Percentiles rank a stretch among this genome's conserved stretches.
Conservation (phyloP, 2,888 invertebrate genomes). For the Argyresthia goedartella region DNA sequence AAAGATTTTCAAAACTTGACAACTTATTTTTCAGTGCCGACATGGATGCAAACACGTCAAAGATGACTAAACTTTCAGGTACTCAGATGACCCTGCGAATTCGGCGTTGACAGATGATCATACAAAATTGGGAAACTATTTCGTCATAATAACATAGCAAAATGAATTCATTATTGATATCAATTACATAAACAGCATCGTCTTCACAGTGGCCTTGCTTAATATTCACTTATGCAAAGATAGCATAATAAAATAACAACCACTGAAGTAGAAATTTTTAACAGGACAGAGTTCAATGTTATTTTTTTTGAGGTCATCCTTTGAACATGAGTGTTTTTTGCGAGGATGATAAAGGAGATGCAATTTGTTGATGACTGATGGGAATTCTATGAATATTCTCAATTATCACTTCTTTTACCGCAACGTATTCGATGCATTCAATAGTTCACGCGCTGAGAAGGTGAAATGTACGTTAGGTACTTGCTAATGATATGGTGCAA, state of each 20-base stretch:
- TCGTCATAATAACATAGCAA: neutral
- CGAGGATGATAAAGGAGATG: neutral
- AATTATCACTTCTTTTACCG: too few species aligned
- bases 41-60: too few species aligned
- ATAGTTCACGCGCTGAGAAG: too few species aligned
- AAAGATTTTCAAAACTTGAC: too few species aligned
- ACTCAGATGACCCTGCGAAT: neutral
- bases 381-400: too few species aligned
- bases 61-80: neutral
- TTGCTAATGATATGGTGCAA: too few species aligned
- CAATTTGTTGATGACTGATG: too few species aligned
- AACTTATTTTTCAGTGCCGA: too few species aligned
- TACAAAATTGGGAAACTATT: neutral
- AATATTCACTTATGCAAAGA: slow-evolving; percentile 43
- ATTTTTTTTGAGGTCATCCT: slow-evolving; percentile 10
- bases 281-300: slow-evolving; percentile 28
- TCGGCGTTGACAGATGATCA: neutral
- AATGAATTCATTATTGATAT: neutral
- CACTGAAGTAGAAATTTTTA: slow-evolving; percentile 19
- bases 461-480: too few species aligned
- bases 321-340: neutral
- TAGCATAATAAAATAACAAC: slow-evolving; percentile 20
- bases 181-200: slow-evolving; percentile 13
- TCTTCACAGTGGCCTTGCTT: slow-evolving; percentile 31
- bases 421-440: too few species aligned